Evolutionary conservation across 2,113 vertebrate species (phyloP).

Genomic region (Edolisoma coerulescens): DNA sequence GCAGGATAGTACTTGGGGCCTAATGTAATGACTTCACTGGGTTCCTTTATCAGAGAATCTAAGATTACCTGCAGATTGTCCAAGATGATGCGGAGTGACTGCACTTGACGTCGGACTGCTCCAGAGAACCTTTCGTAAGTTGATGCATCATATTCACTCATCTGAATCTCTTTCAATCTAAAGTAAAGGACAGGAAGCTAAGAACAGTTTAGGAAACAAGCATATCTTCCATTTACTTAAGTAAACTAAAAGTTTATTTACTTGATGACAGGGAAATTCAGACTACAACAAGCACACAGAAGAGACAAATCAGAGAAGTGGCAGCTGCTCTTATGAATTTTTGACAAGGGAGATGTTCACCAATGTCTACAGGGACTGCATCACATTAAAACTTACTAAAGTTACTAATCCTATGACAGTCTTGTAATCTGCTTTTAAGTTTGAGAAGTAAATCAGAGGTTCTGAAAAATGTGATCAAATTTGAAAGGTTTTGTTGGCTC

Average conservation of each 20-base stretch:
- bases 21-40: background rate
- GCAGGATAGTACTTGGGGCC: background rate
- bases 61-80: slow-evolving; percentile 89
- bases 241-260: background rate
- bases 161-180: slow-evolving; percentile 92
- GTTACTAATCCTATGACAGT: background rate
- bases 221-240: background rate
- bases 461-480: background rate
- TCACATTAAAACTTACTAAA: background rate
- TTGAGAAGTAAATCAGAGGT: background rate
- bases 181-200: background rate
- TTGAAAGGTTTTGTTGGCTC: background rate
- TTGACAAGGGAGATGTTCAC: background rate
- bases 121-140: slow-evolving; percentile 88
- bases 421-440: background rate
- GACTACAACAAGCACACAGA: background rate
- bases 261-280: background rate
- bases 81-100: slow-evolving; percentile 89
- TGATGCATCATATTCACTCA: slow-evolving; percentile 92
- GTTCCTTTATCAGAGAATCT: background rate
- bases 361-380: background rate
- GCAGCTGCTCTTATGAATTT: background rate
- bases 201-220: background rate
- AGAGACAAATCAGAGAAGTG: background rate
- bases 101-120: slow-evolving; percentile 88